phyloP scores from a whole-genome alignment of 2,797 vertebrate genomes.

The Cygnus olor region DNA sequence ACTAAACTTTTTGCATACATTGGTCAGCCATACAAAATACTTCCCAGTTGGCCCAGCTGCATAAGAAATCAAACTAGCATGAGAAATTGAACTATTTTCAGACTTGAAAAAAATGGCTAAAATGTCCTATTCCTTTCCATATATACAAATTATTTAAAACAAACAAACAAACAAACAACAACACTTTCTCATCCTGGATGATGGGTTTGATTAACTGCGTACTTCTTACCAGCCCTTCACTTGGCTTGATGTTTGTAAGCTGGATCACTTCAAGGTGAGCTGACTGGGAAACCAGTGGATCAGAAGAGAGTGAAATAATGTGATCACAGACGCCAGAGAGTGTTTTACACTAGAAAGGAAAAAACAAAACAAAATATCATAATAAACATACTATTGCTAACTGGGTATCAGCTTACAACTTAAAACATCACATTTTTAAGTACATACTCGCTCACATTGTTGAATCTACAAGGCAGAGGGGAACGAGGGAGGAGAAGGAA shows the following conservation, averaged over 20 bases:
- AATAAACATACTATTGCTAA: background rate
- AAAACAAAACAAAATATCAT: background rate
- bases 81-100: background rate
- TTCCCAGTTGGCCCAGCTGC: background rate
- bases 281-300: slow-evolving; percentile 97
- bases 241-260: slow-evolving; percentile 95
- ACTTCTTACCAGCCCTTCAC: slow-evolving; percentile 93
- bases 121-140: background rate
- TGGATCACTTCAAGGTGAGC: slow-evolving; percentile 98
- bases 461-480: background rate
- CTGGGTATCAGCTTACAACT: background rate
- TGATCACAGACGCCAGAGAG: slow-evolving; percentile 97
- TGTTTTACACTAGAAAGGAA: slow-evolving; percentile 91
- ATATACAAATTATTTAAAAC: background rate
- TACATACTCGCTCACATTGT: background rate
- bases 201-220: slow-evolving; percentile 72
- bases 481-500: background rate
- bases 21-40: background rate
- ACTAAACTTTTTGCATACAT: background rate
- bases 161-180: background rate
- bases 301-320: slow-evolving; percentile 97
- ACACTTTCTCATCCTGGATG: slow-evolving; percentile 27
- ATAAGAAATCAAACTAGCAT: background rate
- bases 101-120: background rate
- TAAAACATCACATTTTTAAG: background rate